Conservation (phyloP, 2,113 vertebrate genomes). For the Charina bottae region DNA sequence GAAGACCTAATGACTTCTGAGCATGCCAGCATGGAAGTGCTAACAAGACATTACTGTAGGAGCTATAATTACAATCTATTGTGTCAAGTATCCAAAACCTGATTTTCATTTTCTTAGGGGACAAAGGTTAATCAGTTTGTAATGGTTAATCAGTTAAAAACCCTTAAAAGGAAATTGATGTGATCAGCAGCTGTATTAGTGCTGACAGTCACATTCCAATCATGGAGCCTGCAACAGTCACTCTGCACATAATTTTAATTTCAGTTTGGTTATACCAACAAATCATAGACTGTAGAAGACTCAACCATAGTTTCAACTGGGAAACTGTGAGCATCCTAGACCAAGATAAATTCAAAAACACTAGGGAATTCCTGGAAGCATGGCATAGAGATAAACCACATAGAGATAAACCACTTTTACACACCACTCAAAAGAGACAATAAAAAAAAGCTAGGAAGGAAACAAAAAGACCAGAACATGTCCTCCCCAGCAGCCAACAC, state of each 20-base stretch:
- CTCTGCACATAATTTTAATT: not conserved
- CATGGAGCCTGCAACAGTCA: not conserved
- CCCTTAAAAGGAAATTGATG: conserved; percentile 52
- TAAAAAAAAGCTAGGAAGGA: not conserved
- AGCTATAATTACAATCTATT: conserved; percentile 48
- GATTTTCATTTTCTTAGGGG: conserved; percentile 53
- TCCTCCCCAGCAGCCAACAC: not conserved
- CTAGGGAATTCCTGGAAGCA: not conserved
- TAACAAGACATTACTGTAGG: conserved; percentile 50
- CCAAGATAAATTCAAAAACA: not conserved
- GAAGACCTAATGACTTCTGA: conserved; percentile 24
- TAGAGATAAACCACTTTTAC: not conserved
- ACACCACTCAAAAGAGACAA: not conserved
- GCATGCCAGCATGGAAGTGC: conserved; percentile 37
- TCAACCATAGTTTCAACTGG: not conserved
- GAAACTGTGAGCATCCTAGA: not conserved
- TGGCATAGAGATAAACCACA: not conserved
- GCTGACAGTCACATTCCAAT: not conserved
- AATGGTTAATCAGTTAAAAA: conserved; percentile 50
- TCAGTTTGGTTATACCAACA: not conserved
- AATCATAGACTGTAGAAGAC: not conserved
- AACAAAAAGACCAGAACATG: not conserved
- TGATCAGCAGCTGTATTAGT: conserved; percentile 9
- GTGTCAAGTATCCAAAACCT: conserved; percentile 34
- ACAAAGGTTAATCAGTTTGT: conserved; percentile 44